Conservation (phyloP, 2,888 invertebrate genomes). For the Panopea generosa region DNA sequence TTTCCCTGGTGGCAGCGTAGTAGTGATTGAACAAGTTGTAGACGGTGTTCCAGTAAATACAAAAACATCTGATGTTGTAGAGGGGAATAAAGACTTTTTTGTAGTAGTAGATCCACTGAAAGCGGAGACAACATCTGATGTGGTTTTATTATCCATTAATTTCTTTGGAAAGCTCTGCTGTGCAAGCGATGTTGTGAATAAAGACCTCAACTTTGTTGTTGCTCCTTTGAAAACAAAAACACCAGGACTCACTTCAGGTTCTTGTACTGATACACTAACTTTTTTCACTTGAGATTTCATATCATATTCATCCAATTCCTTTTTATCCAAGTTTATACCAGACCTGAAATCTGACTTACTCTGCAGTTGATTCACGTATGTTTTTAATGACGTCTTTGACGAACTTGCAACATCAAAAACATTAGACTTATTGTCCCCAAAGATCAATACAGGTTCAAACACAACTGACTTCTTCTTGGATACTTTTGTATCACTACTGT, state of each 20-base stretch:
- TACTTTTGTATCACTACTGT: background rate
- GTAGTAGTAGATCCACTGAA: background rate
- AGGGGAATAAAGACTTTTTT: background rate
- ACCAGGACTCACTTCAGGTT: background rate
- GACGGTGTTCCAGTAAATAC: conserved; percentile 4
- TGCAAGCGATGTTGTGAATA: background rate
- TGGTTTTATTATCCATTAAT: too few relatives aligned
- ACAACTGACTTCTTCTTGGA: background rate
- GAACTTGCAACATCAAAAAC: background rate
- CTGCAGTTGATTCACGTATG: background rate
- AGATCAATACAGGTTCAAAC: background rate
- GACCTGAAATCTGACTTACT: background rate
- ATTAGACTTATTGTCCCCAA: background rate
- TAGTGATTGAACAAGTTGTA: background rate
- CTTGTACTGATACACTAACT: background rate
- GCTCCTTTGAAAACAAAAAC: conserved; percentile 10
- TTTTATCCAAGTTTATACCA: background rate
- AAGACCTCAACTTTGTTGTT: background rate
- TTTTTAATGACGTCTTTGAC: too few relatives aligned
- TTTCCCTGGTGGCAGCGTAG: background rate
- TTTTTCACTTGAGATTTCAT: background rate
- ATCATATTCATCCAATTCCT: too few relatives aligned
- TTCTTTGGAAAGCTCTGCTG: too few relatives aligned
- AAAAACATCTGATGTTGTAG: conserved; percentile 5
- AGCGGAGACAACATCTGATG: background rate